phyloP scores from a whole-genome alignment of 2,888 invertebrate species.

The Celastrina argiolus region DNA sequence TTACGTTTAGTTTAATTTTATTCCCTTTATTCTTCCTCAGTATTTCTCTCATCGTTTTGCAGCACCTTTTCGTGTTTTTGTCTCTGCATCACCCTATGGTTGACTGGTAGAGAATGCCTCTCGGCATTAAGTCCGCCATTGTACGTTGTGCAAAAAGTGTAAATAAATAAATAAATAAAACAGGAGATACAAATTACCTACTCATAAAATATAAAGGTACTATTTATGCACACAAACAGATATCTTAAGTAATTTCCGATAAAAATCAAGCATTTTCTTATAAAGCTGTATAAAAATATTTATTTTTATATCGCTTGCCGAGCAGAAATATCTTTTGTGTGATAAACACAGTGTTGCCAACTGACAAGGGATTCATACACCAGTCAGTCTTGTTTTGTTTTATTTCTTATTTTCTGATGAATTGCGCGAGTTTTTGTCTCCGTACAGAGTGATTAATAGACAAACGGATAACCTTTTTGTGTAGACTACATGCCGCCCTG shows the following conservation, averaged over 20 bases:
- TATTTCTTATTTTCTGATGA: constrained; percentile 6
- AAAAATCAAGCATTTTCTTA: background rate
- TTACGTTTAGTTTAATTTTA: too few relatives aligned
- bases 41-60: too few relatives aligned
- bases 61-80: too few relatives aligned
- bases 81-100: too few relatives aligned
- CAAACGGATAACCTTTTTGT: background rate
- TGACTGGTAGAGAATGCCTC: too few relatives aligned
- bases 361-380: background rate
- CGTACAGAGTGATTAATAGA: background rate
- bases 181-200: background rate
- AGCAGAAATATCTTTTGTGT: constrained; percentile 6
- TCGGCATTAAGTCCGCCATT: too few relatives aligned
- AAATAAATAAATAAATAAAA: too few relatives aligned
- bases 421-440: background rate
- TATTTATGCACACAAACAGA: background rate
- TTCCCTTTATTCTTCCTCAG: too few relatives aligned
- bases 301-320: background rate
- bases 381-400: background rate
- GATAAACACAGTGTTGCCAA: background rate
- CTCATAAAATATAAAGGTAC: too few relatives aligned
- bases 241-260: background rate
- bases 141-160: too few relatives aligned
- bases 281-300: background rate
- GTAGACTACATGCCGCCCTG: too few relatives aligned